Percentiles rank a stretch among this genome's conserved stretches.
These are phyloP conservation scores for Conus canariensis DNA, from an alignment of 2,888 invertebrate genomes.

Conservation along the genomic window DNA sequence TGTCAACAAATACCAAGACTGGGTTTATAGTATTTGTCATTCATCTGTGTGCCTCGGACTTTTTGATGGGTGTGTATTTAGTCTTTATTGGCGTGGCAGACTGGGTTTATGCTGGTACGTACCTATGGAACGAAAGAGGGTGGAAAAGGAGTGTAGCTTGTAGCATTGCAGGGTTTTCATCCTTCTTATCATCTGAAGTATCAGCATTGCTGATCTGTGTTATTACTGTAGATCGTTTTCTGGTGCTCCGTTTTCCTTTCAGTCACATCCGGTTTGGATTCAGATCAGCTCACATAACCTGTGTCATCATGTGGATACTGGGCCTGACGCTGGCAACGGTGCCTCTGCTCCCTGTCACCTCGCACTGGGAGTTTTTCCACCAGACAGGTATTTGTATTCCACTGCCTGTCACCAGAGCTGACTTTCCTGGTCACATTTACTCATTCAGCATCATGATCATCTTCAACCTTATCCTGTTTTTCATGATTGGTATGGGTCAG, in stretches of 20 bases:
- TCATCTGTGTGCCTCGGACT: slow-evolving; percentile 47
- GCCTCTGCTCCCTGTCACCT: slow-evolving; percentile 39
- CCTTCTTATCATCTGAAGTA: slow-evolving; percentile 81
- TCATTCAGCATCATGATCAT: slow-evolving; percentile 45
- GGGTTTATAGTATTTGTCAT: slow-evolving; percentile 41
- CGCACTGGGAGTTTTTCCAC: slow-evolving; percentile 41
- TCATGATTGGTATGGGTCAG: slow-evolving; percentile 73
- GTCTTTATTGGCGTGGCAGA: slow-evolving; percentile 59
- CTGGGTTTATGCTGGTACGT: slow-evolving; percentile 54
- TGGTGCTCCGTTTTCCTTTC: slow-evolving; percentile 83
- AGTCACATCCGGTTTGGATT: slow-evolving; percentile 62
- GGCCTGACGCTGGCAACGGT: slow-evolving; percentile 52
- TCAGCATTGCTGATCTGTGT: slow-evolving; percentile 82
- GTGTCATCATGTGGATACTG: slow-evolving; percentile 63
- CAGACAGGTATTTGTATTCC: slow-evolving; percentile 46
- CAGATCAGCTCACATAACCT: slow-evolving; percentile 58
- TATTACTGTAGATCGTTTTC: slow-evolving; percentile 73
- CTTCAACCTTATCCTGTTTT: slow-evolving; percentile 55
- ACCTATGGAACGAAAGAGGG: slow-evolving; percentile 55
- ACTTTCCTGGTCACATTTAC: slow-evolving; percentile 41
- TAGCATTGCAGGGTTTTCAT: slow-evolving; percentile 57
- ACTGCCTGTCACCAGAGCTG: slow-evolving; percentile 37
- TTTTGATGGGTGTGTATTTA: slow-evolving; percentile 61
- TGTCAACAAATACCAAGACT: neutral
- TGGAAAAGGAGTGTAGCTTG: slow-evolving; percentile 61